These are phyloP conservation scores for Cryptosula pallasiana DNA, from an alignment of 2,888 invertebrate genomes.

Conservation along the genomic window DNA sequence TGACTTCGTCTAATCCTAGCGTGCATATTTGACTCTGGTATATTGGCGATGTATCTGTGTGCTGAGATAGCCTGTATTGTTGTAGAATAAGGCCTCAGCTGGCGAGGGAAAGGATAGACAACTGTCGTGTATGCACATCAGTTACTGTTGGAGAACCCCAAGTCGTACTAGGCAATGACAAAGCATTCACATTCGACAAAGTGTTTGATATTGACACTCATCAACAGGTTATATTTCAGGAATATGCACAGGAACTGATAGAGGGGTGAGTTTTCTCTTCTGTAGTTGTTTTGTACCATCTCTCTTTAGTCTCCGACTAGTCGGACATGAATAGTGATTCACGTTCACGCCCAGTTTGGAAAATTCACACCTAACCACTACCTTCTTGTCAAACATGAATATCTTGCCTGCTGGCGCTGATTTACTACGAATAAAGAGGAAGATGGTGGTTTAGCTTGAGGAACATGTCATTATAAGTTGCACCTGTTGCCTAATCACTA, in stretches of 20 bases:
- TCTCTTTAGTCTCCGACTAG: too few relatives aligned
- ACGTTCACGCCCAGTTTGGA: too few relatives aligned
- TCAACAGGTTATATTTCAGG: constrained; percentile 75
- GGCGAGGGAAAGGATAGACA: constrained; percentile 84
- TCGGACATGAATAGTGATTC: too few relatives aligned
- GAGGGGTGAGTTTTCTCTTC: constrained; percentile 61
- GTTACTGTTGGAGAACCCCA: constrained; percentile 73
- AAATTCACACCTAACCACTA: too few relatives aligned
- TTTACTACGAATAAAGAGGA: too few relatives aligned
- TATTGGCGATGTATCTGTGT: constrained; percentile 24
- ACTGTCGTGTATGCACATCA: constrained; percentile 86
- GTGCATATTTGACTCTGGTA: not conserved
- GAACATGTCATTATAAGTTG: too few relatives aligned
- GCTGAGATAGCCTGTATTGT: constrained; percentile 16
- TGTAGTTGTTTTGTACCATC: not conserved
- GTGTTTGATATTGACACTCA: constrained; percentile 77
- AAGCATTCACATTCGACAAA: constrained; percentile 92
- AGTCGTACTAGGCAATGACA: constrained; percentile 83
- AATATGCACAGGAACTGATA: constrained; percentile 77
- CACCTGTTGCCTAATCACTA: too few relatives aligned
- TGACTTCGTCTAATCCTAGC: not conserved
- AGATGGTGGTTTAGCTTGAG: too few relatives aligned
- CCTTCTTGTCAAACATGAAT: too few relatives aligned
- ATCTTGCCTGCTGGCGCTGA: too few relatives aligned
- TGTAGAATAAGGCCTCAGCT: constrained; percentile 89